phyloP scores from a whole-genome alignment of 2,113 vertebrate genomes.

The Prolemur simus region DNA sequence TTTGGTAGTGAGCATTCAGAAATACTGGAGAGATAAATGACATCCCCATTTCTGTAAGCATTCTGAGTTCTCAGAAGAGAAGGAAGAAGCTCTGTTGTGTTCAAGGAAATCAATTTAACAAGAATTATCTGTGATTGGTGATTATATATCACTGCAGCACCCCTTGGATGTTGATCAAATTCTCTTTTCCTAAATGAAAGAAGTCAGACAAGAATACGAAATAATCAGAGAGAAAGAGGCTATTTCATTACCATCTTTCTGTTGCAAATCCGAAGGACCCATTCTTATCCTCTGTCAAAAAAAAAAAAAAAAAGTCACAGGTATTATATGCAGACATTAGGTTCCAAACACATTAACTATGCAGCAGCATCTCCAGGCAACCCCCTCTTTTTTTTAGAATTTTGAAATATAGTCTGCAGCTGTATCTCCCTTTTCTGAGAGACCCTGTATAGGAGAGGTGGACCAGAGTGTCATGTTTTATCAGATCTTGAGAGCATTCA shows the following conservation, averaged over 20 bases:
- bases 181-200: constrained; percentile 17
- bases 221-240: neutral
- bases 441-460: neutral
- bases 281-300: neutral
- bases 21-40: neutral
- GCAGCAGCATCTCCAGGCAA: neutral
- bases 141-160: constrained; percentile 5
- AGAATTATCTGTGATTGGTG: constrained; percentile 15
- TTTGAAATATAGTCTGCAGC: neutral
- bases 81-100: neutral
- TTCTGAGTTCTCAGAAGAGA: constrained; percentile 29
- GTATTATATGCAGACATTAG: neutral
- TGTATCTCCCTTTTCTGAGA: constrained; percentile 5
- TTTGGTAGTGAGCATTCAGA: neutral
- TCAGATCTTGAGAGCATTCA: constrained; percentile 16
- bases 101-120: neutral
- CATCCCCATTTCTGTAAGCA: neutral
- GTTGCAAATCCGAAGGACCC: neutral
- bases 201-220: constrained; percentile 3
- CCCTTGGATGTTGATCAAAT: constrained; percentile 25
- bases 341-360: neutral
- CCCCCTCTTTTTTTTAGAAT: neutral
- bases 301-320: neutral
- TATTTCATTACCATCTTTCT: constrained; percentile 20
- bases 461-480: neutral